Base-by-base conservation (phyloP, 2,113 vertebrate genomes). In the Muscicapa adusta region DNA sequence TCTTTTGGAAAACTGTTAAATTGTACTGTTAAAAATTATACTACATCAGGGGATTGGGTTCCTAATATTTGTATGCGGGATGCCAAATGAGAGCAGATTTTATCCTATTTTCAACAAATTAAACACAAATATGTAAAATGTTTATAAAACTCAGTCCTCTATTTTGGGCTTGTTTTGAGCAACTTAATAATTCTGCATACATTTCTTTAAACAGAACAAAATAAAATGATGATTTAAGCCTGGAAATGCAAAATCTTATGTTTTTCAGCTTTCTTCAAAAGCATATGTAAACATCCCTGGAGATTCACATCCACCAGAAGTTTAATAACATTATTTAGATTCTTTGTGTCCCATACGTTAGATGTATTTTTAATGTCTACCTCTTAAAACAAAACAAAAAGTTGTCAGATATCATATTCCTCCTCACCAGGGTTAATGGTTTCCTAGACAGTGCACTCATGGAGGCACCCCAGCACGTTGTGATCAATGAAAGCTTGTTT, bases 1-100 rank as follows among this genome's bases (percentile, higher is more conserved):
- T 96, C 90, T 93, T 80, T 67, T 85, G 91, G 93, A 94, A 45
- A 9, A 91, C 48, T 57, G 28, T 93, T 38, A 23, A 80, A 90
- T 73, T 19, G 68, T 43, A 91, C 92, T 80, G 71, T 94, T 91
- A 96, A 92, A 97, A 97, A 94, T 97, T 94, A 96, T 38, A 95
- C 90, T 92, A 91, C 74, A 96, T 83, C 91, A 66, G 75, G 87
- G 93, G 92, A 94, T 68, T 81, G 51, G 87, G 93, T 97, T 97
- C 96, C 96, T 97, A 98, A 98, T 98, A 97, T 98, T 98, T 98
- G 97, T 96, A 97, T 97, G 97, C 3, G 60, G 92, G 88, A 97
- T 98, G 97, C 97, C 97, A 98, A 98, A 96, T 97, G 92, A 94
- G 96, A 97, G 96, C 97, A 97, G 97, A 97, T 97, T 98, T 97